phyloP scores from a whole-genome alignment of 2,113 vertebrate species.

The Potamarius usumacintae region DNA sequence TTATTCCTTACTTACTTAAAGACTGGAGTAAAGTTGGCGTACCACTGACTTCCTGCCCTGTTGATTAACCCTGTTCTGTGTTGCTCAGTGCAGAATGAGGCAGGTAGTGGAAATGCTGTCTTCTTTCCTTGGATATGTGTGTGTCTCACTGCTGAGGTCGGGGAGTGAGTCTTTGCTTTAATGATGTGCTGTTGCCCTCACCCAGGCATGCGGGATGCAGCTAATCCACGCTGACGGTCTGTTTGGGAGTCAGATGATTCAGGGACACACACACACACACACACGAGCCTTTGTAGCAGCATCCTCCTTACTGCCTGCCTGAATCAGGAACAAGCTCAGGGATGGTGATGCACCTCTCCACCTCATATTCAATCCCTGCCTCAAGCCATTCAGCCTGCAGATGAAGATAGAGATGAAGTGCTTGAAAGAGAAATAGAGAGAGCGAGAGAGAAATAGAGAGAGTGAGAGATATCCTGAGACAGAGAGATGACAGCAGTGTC shows the following conservation, averaged over 20 bases:
- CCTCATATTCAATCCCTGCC: constrained; percentile 50
- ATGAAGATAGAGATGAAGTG: constrained; percentile 8
- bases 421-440: neutral
- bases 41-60: constrained; percentile 8
- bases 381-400: constrained; percentile 34
- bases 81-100: constrained; percentile 6
- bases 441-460: constrained; percentile 9
- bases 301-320: constrained; percentile 53
- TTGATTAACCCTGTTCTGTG: constrained; percentile 31
- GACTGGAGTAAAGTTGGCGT: neutral
- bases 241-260: constrained; percentile 60
- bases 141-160: constrained; percentile 20
- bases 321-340: constrained; percentile 49
- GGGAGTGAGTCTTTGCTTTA: constrained; percentile 49
- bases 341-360: constrained; percentile 49
- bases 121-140: constrained; percentile 26
- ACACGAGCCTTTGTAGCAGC: constrained; percentile 58
- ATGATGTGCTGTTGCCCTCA: constrained; percentile 55
- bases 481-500: constrained; percentile 39
- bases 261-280: constrained; percentile 53
- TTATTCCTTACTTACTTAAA: constrained; percentile 1
- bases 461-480: neutral
- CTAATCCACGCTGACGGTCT: constrained; percentile 64
- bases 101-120: constrained; percentile 16
- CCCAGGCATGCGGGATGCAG: constrained; percentile 49